Percentiles rank a stretch among this genome's conserved stretches.
Conservation (phyloP, 2,113 vertebrate genomes). For the Bufo gargarizans region DNA sequence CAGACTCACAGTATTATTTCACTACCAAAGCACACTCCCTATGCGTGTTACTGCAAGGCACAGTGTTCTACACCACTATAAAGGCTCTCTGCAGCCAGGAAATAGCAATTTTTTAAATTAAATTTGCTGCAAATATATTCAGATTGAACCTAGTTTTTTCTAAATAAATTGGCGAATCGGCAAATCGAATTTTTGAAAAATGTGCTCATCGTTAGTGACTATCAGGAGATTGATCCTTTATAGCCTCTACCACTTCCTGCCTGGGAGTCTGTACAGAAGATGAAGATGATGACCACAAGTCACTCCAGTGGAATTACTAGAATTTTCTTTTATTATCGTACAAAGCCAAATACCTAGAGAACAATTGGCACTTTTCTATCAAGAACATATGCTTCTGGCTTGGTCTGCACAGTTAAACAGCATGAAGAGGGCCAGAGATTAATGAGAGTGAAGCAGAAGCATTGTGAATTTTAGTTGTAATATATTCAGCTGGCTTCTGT, state of each 20-base stretch:
- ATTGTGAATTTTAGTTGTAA: conserved; percentile 12
- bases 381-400: neutral
- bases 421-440: conserved; percentile 13
- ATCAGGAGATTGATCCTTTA: neutral
- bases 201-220: neutral
- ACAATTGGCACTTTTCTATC: neutral
- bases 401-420: neutral
- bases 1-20: too few species aligned
- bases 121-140: too few species aligned
- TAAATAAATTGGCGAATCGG: too few species aligned
- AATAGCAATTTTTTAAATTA: too few species aligned
- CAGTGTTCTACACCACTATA: too few species aligned
- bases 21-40: too few species aligned
- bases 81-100: too few species aligned
- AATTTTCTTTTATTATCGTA: neutral
- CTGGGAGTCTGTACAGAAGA: neutral
- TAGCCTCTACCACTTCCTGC: neutral
- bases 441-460: neutral
- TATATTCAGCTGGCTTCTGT: neutral
- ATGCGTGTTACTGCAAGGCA: too few species aligned
- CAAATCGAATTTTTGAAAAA: too few species aligned
- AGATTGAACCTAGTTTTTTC: too few species aligned
- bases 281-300: neutral
- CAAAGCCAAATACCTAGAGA: conserved; percentile 20
- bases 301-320: neutral